phyloP scores from a whole-genome alignment of 30 jellyfish, hydroid and myxozoan genomes.

The Turritopsis dohrnii region DNA sequence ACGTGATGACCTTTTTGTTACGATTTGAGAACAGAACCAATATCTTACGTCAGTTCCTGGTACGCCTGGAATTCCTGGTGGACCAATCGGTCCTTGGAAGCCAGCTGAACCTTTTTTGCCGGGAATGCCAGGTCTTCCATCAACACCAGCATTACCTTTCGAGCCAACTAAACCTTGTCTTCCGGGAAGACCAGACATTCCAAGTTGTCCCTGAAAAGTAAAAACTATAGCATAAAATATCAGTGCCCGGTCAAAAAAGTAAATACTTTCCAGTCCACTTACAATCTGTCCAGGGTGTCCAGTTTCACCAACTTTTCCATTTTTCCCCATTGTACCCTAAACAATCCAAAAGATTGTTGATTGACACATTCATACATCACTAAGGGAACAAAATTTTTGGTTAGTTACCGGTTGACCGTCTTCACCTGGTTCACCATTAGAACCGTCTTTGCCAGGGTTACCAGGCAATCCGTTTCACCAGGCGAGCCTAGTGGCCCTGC shows the following conservation, averaged over 20 bases:
- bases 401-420: not conserved
- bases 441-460: not conserved
- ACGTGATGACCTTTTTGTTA: no score
- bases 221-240: no score
- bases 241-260: no score
- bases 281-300: not conserved
- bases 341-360: not conserved
- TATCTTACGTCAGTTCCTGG: not conserved
- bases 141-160: not conserved
- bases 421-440: not conserved
- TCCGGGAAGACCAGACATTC: not conserved
- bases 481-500: not conserved
- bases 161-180: not conserved
- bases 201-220: not conserved
- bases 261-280: no score
- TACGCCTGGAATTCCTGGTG: conserved; percentile 23
- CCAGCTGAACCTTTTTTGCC: conserved; percentile 1
- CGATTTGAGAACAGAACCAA: no score
- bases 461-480: not conserved
- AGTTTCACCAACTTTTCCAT: not conserved
- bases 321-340: not conserved
- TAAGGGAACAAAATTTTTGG: no score
- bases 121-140: not conserved
- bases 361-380: no score
- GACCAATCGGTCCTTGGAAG: conserved; percentile 14